A percentile compares a stretch with the other conserved stretches of the same genome.
These are phyloP conservation scores for Leptopterna dolabrata DNA, from an alignment of 2,888 invertebrate genomes.

Conservation along the genomic window DNA sequence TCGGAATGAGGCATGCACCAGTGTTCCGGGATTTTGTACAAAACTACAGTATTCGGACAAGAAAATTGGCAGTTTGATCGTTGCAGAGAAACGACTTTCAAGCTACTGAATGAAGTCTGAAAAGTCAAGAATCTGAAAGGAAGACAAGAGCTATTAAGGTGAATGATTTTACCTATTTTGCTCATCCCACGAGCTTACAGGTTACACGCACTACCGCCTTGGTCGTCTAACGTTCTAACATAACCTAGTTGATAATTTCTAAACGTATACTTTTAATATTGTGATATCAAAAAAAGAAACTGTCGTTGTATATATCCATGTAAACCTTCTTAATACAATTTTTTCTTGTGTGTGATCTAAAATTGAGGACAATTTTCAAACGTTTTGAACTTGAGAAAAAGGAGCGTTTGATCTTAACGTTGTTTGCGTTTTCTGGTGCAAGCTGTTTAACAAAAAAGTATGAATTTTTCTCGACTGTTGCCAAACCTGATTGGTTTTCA, in stretches of 20 bases:
- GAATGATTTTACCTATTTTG: too few relatives aligned
- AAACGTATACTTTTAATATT: constrained; percentile 30
- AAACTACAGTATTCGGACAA: too few relatives aligned
- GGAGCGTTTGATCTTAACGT: neutral
- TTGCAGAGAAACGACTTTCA: too few relatives aligned
- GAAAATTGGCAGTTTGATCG: too few relatives aligned
- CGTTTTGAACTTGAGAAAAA: neutral
- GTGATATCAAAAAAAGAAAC: constrained; percentile 20
- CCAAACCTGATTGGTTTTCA: too few relatives aligned
- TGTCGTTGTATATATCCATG: constrained; percentile 18
- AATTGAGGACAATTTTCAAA: too few relatives aligned
- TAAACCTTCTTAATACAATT: neutral
- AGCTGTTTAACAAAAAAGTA: neutral
- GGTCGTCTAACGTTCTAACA: neutral
- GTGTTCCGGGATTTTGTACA: too few relatives aligned
- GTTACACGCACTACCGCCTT: neutral
- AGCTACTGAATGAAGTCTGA: too few relatives aligned
- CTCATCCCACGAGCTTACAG: too few relatives aligned
- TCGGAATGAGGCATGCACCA: too few relatives aligned
- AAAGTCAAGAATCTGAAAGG: too few relatives aligned
- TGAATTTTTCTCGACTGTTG: neutral
- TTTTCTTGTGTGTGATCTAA: neutral
- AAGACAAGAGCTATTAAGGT: too few relatives aligned
- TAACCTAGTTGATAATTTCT: neutral
- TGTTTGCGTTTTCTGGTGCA: neutral